Percentiles rank a stretch among this genome's conserved stretches.
phyloP scores from a whole-genome alignment of 2,888 invertebrate genomes.

The Lottia gigantea region DNA sequence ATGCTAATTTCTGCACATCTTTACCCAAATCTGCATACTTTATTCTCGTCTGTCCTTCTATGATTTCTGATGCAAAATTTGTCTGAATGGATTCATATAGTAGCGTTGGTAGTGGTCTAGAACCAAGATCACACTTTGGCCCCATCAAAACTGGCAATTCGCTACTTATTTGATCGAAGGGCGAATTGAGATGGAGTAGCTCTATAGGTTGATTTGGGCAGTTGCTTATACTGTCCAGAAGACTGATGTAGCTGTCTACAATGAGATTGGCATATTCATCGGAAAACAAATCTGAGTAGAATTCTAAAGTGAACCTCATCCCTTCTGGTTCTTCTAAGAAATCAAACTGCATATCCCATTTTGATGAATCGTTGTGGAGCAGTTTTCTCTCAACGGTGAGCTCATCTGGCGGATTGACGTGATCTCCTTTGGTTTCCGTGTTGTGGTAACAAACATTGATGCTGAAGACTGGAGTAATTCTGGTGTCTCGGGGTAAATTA shows the following conservation, averaged over 20 bases:
- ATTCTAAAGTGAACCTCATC: neutral
- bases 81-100: neutral
- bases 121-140: neutral
- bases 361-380: conserved; percentile 1
- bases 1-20: neutral
- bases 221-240: neutral
- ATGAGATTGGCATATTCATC: neutral
- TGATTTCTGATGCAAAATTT: neutral
- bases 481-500: neutral
- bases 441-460: conserved; percentile 2
- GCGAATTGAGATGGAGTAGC: neutral
- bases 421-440: neutral
- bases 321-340: conserved; percentile 1
- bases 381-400: neutral
- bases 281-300: neutral
- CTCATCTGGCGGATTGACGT: neutral
- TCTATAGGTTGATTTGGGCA: neutral
- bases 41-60: neutral
- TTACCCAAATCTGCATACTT: neutral
- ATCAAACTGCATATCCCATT: conserved; percentile 4
- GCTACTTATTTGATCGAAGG: neutral
- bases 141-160: neutral
- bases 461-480: neutral
- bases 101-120: neutral
- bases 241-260: neutral